A percentile compares a stretch with the other conserved stretches of the same genome.
phyloP scores from a whole-genome alignment of 2,797 vertebrate species.

The Neomorphus geoffroyi region DNA sequence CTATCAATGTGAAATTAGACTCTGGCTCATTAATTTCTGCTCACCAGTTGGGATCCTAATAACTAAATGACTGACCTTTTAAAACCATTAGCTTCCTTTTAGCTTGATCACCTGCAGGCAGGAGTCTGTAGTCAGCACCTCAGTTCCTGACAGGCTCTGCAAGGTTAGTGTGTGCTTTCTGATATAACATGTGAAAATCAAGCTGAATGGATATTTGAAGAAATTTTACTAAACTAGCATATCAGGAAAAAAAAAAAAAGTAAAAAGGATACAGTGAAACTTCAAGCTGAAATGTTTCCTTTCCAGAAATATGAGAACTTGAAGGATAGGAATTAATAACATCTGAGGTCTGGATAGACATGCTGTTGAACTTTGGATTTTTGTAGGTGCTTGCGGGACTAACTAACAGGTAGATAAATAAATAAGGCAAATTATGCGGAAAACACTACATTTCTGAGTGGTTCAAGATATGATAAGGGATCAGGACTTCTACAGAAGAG shows the following conservation, averaged over 20 bases:
- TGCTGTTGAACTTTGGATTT: fast-evolving
- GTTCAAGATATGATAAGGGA: background rate
- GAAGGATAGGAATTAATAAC: background rate
- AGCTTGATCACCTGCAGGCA: background rate
- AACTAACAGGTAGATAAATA: background rate
- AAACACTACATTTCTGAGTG: background rate
- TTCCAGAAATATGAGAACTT: background rate
- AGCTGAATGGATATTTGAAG: background rate
- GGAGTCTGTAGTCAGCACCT: background rate
- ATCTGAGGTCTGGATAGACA: background rate
- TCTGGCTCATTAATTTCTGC: background rate
- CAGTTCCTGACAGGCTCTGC: background rate
- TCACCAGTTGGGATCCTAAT: background rate
- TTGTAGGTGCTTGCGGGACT: background rate
- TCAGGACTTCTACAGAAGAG: background rate
- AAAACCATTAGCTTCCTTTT: background rate
- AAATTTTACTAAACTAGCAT: background rate
- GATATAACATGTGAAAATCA: background rate
- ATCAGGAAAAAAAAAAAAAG: no score
- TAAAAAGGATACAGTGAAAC: background rate
- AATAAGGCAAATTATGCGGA: background rate
- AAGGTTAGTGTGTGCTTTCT: background rate
- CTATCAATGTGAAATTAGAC: background rate
- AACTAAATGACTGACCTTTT: background rate
- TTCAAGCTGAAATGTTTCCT: background rate